A percentile compares a stretch with the other conserved stretches of the same genome.
phyloP scores from a whole-genome alignment of 2,797 vertebrate species.

The Sebastiscus albofasciatus region DNA sequence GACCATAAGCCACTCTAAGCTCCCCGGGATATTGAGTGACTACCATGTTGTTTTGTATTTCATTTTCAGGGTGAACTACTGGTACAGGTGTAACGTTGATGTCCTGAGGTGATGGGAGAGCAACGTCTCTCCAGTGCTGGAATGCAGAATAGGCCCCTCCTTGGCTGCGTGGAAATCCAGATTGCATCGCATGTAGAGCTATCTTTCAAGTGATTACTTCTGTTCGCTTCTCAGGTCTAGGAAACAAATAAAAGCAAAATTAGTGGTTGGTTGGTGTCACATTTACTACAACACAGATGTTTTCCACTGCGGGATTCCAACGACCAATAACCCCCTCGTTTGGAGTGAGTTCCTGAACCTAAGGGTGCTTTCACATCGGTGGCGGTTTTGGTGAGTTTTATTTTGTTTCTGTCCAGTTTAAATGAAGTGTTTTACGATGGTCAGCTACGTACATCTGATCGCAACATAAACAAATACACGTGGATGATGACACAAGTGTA shows the following conservation, averaged over 20 bases:
- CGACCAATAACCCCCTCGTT: no score
- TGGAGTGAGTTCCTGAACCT: no score
- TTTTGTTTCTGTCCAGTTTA: no score
- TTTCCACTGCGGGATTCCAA: no score
- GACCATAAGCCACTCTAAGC: neutral
- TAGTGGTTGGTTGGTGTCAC: neutral
- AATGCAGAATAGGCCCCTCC: neutral
- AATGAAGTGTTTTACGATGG: no score
- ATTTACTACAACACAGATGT: neutral
- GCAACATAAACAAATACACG: no score
- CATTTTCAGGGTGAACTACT: neutral
- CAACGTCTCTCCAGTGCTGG: neutral
- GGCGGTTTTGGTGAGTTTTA: no score
- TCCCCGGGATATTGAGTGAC: neutral
- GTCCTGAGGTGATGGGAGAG: neutral
- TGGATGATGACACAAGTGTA: no score
- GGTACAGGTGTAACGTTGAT: neutral
- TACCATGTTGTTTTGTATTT: neutral
- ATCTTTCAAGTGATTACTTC: constrained; percentile 15
- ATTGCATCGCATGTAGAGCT: constrained; percentile 1
- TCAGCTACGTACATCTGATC: no score
- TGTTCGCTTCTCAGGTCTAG: constrained; percentile 14
- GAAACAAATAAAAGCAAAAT: constrained; percentile 1
- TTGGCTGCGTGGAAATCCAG: neutral
- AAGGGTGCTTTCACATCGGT: no score